Base-by-base conservation (phyloP, 2,797 vertebrate species). In the Epinephelus coioides region DNA sequence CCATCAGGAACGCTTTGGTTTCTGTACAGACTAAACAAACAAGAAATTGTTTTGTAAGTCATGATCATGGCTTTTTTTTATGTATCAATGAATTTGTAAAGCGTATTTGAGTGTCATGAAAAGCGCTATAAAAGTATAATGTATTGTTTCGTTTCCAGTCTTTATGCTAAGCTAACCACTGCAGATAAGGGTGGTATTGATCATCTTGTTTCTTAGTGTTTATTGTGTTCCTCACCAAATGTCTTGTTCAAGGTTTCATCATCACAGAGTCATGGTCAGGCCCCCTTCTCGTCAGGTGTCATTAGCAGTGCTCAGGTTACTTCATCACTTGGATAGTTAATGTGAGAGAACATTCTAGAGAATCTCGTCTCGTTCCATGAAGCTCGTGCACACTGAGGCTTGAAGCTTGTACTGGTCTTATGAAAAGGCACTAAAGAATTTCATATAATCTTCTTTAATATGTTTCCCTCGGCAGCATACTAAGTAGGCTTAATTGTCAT, bases 401-500 rank as follows among this genome's bases (percentile, higher is more conserved):
- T 79, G 76, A 82, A 86, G 82, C 86, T 84, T 86, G 76, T 66
- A 25, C 69, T 62, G 73, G 74, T 83, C 69, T 91, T 84, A 78
- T 70, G 76, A 89, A 89, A 93, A 90, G 68, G 71, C 79, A 78
- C 74, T 21, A 64, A 86, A 88, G 92, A 93, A 93, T 94, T 93
- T 86, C 74, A 67, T 75, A 89, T 94, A 93, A 93, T 93, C 91
- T 88, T 79, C 91, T 94, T 89, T 87, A 90, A 85, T 86, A 84
- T 81, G 86, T 87, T 87, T 82, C 83, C 86, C 87, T 83, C 62
- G 1, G 86, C 70, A 51, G 82, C 83, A 72, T 82, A 34, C 87
- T 91, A 90, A 92, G 87, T 46, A 78, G 91, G 89, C 82, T 93
- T 92, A 91, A 90, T 92, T 93, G 89, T 91, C 89, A 86, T 85